phyloP scores from a whole-genome alignment of 1,140 invertebrate genomes.

The Octopus sinensis region DNA sequence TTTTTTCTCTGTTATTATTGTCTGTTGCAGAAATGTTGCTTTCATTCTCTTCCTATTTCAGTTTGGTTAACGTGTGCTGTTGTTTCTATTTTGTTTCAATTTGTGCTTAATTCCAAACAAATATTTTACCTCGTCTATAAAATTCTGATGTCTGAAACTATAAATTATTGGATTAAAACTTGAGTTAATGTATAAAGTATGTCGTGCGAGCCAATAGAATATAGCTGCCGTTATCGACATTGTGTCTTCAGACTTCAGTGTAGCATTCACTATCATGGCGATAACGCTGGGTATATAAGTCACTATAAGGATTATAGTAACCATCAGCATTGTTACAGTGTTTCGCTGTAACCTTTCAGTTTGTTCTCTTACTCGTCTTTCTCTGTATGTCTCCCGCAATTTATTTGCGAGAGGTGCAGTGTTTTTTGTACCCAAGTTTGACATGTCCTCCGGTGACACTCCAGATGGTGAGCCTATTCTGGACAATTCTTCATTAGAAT shows the following conservation, averaged over 20 bases:
- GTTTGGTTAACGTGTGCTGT: too few relatives aligned
- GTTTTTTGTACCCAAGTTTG: neutral
- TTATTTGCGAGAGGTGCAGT: neutral
- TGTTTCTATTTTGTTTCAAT: too few relatives aligned
- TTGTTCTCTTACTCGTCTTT: neutral
- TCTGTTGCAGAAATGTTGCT: too few relatives aligned
- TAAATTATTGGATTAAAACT: neutral
- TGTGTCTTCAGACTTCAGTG: neutral
- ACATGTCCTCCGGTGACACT: neutral
- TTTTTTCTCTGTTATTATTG: too few relatives aligned
- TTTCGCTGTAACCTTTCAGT: neutral
- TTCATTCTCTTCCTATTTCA: too few relatives aligned
- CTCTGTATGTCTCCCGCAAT: neutral
- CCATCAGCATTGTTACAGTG: neutral
- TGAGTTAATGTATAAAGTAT: neutral
- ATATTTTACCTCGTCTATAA: neutral
- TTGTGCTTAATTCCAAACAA: too few relatives aligned
- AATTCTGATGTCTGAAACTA: neutral
- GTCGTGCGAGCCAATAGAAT: neutral
- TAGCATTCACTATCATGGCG: neutral
- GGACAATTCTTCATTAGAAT: neutral
- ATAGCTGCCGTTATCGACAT: neutral
- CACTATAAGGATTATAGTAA: neutral
- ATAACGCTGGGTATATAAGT: neutral
- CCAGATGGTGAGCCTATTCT: neutral